phyloP scores from a whole-genome alignment of 2,888 invertebrate species.

The Archaeoteleia sp. region DNA sequence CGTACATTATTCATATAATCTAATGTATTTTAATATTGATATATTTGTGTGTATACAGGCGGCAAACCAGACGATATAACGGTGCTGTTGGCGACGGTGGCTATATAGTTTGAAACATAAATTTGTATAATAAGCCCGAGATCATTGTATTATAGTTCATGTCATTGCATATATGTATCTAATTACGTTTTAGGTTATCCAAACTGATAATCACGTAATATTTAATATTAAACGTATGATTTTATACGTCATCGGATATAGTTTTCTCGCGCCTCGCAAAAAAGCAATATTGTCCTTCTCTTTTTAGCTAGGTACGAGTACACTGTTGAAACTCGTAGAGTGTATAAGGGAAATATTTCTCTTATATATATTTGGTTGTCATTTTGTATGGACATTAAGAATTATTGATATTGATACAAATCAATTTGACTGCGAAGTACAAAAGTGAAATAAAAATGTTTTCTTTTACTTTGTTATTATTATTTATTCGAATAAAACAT shows the following conservation, averaged over 20 bases:
- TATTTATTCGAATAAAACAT: too few species aligned
- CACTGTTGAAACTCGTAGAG: too few species aligned
- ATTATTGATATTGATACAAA: conserved; percentile 33
- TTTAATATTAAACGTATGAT: conserved; percentile 64
- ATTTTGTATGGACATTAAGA: conserved; percentile 12
- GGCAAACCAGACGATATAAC: conserved; percentile 99
- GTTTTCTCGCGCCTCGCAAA: conserved; percentile 22
- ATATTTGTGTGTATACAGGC: conserved; percentile 80
- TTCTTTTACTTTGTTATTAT: conserved; percentile 39
- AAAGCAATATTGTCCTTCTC: conserved; percentile 14
- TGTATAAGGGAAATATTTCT: background rate
- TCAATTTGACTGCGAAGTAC: conserved; percentile 49
- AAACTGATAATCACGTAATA: conserved; percentile 64
- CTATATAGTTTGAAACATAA: conserved; percentile 74
- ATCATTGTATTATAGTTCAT: conserved; percentile 74
- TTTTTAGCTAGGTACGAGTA: too few species aligned
- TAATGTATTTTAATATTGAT: too few species aligned
- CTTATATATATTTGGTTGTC: conserved; percentile 6
- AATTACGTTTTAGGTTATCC: conserved; percentile 65
- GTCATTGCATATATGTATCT: conserved; percentile 70
- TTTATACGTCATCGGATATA: conserved; percentile 57
- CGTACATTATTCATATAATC: too few species aligned
- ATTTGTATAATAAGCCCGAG: conserved; percentile 66
- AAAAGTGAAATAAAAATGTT: conserved; percentile 45
- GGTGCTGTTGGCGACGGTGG: conserved; percentile 95